phyloP scores from a whole-genome alignment of 2,797 vertebrate species.

The Coregonus ussuriensis region DNA sequence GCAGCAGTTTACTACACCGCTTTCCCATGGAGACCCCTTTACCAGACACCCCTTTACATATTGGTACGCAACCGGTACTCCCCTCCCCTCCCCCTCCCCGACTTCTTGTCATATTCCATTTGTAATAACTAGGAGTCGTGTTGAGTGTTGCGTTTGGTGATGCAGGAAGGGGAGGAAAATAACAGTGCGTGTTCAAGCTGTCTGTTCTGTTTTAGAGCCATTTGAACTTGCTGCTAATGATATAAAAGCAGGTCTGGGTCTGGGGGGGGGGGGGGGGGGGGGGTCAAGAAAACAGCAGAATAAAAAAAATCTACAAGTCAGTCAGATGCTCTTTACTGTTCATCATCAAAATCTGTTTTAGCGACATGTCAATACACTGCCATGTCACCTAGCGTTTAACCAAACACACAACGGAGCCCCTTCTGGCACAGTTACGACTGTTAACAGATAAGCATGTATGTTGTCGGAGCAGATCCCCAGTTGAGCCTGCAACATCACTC shows the following conservation, averaged over 20 bases:
- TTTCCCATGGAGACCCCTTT: background rate
- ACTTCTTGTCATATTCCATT: background rate
- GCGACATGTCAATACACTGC: background rate
- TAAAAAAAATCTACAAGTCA: no score
- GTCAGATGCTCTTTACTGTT: background rate
- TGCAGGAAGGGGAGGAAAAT: background rate
- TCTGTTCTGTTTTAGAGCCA: background rate
- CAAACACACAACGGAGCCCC: background rate
- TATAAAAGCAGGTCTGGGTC: background rate
- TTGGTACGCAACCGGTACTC: no score
- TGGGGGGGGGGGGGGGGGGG: no score
- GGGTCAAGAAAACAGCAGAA: background rate
- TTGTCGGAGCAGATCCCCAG: background rate
- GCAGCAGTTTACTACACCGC: constrained; percentile 11
- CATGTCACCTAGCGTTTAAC: background rate
- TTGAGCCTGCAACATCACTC: background rate
- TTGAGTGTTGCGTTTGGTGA: background rate
- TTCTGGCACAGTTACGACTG: background rate
- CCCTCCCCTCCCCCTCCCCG: background rate
- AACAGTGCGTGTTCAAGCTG: background rate
- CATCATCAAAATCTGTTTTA: background rate
- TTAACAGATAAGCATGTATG: background rate
- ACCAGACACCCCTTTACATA: no score
- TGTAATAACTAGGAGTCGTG: background rate
- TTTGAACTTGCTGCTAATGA: background rate